Evolutionary conservation across 37 sponge, comb jelly and placozoan species (phyloP).

Genomic region (Crambe crambe): DNA sequence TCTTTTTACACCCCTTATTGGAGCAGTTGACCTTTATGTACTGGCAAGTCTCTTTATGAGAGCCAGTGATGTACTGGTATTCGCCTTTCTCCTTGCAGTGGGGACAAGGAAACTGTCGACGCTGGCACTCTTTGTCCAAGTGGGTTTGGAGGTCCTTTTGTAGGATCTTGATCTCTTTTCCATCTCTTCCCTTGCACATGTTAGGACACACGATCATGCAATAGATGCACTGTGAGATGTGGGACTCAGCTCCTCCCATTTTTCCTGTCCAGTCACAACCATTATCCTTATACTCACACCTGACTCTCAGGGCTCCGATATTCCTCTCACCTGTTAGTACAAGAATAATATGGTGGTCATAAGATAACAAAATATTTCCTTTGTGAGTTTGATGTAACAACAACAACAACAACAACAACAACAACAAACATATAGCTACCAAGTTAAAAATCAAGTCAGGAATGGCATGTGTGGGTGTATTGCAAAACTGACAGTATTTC

Average conservation of each 20-base stretch:
- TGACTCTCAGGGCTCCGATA: slow-evolving; percentile 21
- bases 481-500: too few species aligned
- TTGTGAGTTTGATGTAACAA: too few species aligned
- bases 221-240: slow-evolving; percentile 7
- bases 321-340: slow-evolving; percentile 12
- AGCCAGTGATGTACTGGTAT: slow-evolving; percentile 16
- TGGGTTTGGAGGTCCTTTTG: slow-evolving; percentile 21
- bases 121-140: not conserved
- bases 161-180: not conserved
- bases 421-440: too few species aligned
- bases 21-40: slow-evolving; percentile 15
- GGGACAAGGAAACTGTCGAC: slow-evolving; percentile 32
- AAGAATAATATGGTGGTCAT: too few species aligned
- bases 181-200: slow-evolving; percentile 2
- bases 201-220: slow-evolving; percentile 20
- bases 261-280: slow-evolving; percentile 41
- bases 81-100: slow-evolving; percentile 29
- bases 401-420: too few species aligned
- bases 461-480: too few species aligned
- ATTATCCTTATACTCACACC: not conserved
- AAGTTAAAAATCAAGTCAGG: too few species aligned
- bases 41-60: slow-evolving; percentile 26
- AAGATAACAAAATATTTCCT: too few species aligned
- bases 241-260: slow-evolving; percentile 7
- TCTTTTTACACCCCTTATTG: slow-evolving; percentile 10